These are phyloP conservation scores for Labrus mixtus DNA, from an alignment of 2,113 vertebrate genomes.

Conservation along the genomic window DNA sequence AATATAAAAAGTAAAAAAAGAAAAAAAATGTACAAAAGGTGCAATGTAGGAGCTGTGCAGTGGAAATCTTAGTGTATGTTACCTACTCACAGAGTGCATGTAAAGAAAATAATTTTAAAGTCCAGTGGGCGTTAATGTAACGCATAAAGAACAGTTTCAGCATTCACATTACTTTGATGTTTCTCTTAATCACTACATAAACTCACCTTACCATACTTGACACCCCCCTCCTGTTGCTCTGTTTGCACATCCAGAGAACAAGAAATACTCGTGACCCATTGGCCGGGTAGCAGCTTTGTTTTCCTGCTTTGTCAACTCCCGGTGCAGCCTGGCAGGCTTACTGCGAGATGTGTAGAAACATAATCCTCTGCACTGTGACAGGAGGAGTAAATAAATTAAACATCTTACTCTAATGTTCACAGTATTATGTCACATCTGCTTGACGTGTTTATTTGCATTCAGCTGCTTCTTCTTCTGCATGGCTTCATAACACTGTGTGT, in stretches of 20 bases:
- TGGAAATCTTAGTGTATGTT: no score
- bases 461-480: neutral
- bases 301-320: slow-evolving; percentile 27
- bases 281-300: slow-evolving; percentile 40
- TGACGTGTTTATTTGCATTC: neutral
- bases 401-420: slow-evolving; percentile 19
- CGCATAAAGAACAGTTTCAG: no score
- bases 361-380: slow-evolving; percentile 3
- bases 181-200: no score
- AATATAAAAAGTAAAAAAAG: no score
- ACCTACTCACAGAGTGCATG: no score
- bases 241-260: neutral
- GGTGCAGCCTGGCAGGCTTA: slow-evolving; percentile 14
- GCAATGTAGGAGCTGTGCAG: no score
- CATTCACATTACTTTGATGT: no score
- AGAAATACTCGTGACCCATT: slow-evolving; percentile 27
- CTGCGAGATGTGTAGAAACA: neutral
- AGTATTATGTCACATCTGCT: slow-evolving; percentile 13
- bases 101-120: no score
- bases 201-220: no score
- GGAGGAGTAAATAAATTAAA: slow-evolving; percentile 12
- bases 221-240: neutral
- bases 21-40: no score
- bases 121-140: no score
- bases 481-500: neutral